These are phyloP conservation scores for Mylabris phalerata DNA, from an alignment of 1,140 invertebrate genomes.

Conservation along the genomic window DNA sequence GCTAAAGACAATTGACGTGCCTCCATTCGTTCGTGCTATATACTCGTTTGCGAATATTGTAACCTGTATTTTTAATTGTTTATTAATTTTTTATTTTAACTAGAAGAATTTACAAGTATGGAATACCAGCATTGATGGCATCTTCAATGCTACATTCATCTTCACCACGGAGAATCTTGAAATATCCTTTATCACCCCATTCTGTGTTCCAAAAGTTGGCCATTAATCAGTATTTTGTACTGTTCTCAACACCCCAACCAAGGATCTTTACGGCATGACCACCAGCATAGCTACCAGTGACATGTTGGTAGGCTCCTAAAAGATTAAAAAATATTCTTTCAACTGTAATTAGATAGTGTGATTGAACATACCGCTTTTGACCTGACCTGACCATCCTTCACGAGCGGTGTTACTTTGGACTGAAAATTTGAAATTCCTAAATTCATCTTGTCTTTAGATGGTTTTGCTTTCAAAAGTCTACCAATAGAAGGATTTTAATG, in stretches of 20 bases:
- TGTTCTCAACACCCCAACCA: constrained; percentile 78
- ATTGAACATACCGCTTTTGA: constrained; percentile 57
- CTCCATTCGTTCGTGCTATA: no score
- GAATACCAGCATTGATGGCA: constrained; percentile 67
- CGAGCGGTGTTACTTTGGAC: no score
- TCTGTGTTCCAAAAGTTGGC: constrained; percentile 84
- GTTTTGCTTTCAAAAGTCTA: no score
- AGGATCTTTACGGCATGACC: constrained; percentile 86
- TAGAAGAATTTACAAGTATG: constrained; percentile 31
- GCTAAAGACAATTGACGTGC: no score
- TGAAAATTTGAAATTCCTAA: no score
- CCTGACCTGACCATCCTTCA: no score
- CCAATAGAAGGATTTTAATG: no score
- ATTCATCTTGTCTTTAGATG: no score
- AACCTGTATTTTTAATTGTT: no score
- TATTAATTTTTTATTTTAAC: no score
- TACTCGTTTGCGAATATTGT: no score
- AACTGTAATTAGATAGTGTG: background rate
- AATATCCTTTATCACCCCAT: constrained; percentile 79
- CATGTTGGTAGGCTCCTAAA: constrained; percentile 76
- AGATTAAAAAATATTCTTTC: background rate
- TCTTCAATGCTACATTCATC: constrained; percentile 85
- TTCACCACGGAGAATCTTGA: constrained; percentile 76
- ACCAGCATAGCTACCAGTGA: constrained; percentile 63
- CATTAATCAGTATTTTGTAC: constrained; percentile 78